phyloP scores from a whole-genome alignment of 2,888 invertebrate genomes.

The Colostygia pectinataria region DNA sequence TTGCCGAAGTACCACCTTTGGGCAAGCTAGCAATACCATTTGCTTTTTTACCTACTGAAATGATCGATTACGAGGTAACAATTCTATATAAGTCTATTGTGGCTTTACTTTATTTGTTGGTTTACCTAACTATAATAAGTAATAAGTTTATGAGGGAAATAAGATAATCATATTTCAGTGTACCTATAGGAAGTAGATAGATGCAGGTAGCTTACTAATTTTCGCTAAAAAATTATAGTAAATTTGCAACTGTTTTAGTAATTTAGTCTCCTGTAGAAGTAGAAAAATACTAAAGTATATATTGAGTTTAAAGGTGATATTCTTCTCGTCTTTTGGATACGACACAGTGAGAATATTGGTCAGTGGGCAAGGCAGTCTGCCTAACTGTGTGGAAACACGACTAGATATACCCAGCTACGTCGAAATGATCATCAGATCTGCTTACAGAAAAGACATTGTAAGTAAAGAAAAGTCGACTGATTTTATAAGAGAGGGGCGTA shows the following conservation, averaged over 20 bases:
- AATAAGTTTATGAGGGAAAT: too few species aligned
- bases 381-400: conserved; percentile 68
- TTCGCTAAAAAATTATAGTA: too few species aligned
- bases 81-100: not conserved
- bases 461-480: conserved; percentile 30
- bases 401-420: conserved; percentile 66
- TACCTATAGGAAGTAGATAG: too few species aligned
- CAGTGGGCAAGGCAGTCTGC: conserved; percentile 72
- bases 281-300: not conserved
- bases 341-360: conserved; percentile 67
- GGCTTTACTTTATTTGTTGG: too few species aligned
- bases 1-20: conserved; percentile 72
- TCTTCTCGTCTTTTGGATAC: conserved; percentile 70
- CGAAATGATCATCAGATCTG: conserved; percentile 57
- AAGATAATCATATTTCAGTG: not conserved
- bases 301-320: conserved; percentile 48
- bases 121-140: too few species aligned
- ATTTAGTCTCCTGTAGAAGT: too few species aligned
- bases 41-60: conserved; percentile 74
- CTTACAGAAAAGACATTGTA: conserved; percentile 59
- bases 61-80: conserved; percentile 72
- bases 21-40: conserved; percentile 74
- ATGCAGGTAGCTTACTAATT: too few species aligned
- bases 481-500: not conserved
- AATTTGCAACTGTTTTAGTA: too few species aligned